Evolutionary conservation across 2,113 vertebrate species (phyloP), one percentile per base, ranked within the genome.

Genomic region (Tichodroma muraria): DNA sequence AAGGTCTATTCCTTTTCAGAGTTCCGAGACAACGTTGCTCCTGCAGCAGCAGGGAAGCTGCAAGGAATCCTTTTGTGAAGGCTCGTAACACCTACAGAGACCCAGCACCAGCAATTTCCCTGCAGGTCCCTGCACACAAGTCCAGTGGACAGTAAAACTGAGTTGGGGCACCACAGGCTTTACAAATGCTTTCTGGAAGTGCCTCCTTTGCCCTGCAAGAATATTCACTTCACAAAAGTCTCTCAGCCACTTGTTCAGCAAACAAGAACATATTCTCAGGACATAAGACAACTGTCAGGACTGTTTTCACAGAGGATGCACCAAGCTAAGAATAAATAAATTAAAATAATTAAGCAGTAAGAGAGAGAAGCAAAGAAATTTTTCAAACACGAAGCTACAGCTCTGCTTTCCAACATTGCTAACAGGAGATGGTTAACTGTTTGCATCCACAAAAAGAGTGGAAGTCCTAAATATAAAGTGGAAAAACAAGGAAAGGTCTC

Each of bases 391-490:
- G 0, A 40, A 68, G 27, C 12, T 68, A 21, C 13, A 53, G 50
- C 37, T 70, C 22, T 1, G 8, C 47, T 66, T 65, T 60, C 68
- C n/a, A 25, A 33, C 3, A 1, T 0, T 17, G 12, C 33, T 31
- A 21, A 70, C 31, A 70, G 35, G 14, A 53, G 13, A 1, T 49
- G 24, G 44, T n/a, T n/a, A 70, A 59, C 18, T 35, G 45, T 11
- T 9, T 73, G 13, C 24, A 56, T 2, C 35, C 57, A 52, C 23
- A 61, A 12, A 13, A 72, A 35, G 28, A 64, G 27, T 2, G 9
- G 1, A 52, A 73, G 7, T 33, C 33, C 33, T 21, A 80, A 60
- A 56, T 5, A 25, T 0, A 27, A 13, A 6, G 1, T 0, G 1
- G 1, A 0, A 2, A 22, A 33, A 13, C n/a, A 35, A 15, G 5